Conservation (phyloP, 2,113 vertebrate species). For the Chinchilla lanigera region DNA sequence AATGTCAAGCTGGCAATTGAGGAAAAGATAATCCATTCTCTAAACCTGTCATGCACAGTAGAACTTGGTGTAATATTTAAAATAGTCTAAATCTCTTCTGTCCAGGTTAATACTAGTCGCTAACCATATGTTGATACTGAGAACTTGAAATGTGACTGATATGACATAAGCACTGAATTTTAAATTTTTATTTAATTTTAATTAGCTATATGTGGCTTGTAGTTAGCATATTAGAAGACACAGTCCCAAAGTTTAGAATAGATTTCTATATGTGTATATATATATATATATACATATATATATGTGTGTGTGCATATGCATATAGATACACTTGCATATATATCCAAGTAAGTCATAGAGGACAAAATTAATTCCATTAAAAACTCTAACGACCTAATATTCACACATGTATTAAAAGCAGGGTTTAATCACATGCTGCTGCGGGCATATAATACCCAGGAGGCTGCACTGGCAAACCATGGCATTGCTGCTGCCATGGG, state of each 20-base stretch:
- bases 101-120: background rate
- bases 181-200: conserved; percentile 38
- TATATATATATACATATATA: too few relatives aligned
- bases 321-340: background rate
- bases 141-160: background rate
- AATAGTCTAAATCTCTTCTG: background rate
- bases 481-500: conserved; percentile 17
- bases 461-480: background rate
- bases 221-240: background rate
- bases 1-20: background rate
- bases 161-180: background rate
- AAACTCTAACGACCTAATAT: conserved; percentile 41
- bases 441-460: conserved; percentile 46
- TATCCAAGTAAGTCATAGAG: background rate
- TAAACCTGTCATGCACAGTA: background rate
- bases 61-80: background rate
- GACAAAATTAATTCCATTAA: conserved; percentile 12
- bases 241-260: conserved; percentile 1
- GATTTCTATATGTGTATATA: background rate
- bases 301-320: too few relatives aligned
- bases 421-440: conserved; percentile 27
- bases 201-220: background rate
- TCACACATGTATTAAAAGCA: conserved; percentile 63
- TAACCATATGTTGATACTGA: background rate
- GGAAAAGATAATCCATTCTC: background rate